phyloP scores from a whole-genome alignment of 2,888 invertebrate genomes.

The Arge pagana region DNA sequence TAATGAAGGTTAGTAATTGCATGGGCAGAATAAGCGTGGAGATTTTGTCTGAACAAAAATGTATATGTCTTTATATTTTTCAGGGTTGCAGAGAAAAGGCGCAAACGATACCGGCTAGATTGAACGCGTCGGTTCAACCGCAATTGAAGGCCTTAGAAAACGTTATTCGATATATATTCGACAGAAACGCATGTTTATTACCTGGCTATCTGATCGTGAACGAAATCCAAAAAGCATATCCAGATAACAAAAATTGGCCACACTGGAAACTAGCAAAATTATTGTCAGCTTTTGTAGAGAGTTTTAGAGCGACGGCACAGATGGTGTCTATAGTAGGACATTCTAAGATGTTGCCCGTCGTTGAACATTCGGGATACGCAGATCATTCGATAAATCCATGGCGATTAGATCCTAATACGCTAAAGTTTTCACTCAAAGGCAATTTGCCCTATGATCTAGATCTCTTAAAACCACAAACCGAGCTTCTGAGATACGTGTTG shows the following conservation, averaged over 20 bases:
- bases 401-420: slow-evolving; percentile 86
- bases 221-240: slow-evolving; percentile 88
- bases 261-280: slow-evolving; percentile 92
- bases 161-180: slow-evolving; percentile 87
- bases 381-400: slow-evolving; percentile 91
- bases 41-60: slow-evolving; percentile 7
- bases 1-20: slow-evolving; percentile 74
- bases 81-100: slow-evolving; percentile 88
- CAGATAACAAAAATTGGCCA: slow-evolving; percentile 80
- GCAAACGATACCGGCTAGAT: slow-evolving; percentile 75
- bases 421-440: slow-evolving; percentile 70
- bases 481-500: slow-evolving; percentile 84
- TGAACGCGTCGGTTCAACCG: slow-evolving; percentile 80
- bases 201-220: slow-evolving; percentile 96
- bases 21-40: background rate
- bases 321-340: slow-evolving; percentile 94
- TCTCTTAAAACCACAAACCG: slow-evolving; percentile 85
- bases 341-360: slow-evolving; percentile 89
- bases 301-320: slow-evolving; percentile 91
- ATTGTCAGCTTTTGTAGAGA: slow-evolving; percentile 87
- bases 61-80: slow-evolving; percentile 33
- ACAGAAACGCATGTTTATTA: slow-evolving; percentile 86
- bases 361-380: slow-evolving; percentile 90
- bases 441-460: slow-evolving; percentile 90
- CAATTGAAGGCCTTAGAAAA: slow-evolving; percentile 81